These are phyloP conservation scores for Lepilemur septentrionalis DNA, from an alignment of 2,797 vertebrate genomes.

Conservation along the genomic window DNA sequence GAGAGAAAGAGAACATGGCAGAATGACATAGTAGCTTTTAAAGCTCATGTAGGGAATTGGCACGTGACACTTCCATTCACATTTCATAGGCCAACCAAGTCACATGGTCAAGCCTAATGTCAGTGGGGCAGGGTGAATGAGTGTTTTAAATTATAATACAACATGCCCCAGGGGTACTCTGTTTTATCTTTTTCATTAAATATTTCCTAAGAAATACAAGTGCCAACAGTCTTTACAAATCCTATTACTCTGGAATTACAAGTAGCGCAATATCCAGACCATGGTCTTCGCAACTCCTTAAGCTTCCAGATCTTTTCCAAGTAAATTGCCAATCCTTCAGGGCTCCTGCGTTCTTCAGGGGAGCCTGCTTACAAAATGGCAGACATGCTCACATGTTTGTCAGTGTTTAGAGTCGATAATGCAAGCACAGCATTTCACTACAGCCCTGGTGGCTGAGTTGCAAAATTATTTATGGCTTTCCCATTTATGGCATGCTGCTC, in stretches of 20 bases:
- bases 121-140: background rate
- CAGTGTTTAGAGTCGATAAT: slow-evolving; percentile 42
- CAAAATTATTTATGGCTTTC: slow-evolving; percentile 76
- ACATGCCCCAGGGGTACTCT: background rate
- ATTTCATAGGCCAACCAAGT: background rate
- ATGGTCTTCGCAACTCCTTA: background rate
- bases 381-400: background rate
- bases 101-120: background rate
- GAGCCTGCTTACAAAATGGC: slow-evolving; percentile 14
- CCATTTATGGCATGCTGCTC: slow-evolving; percentile 70
- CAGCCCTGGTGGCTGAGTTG: slow-evolving; percentile 41
- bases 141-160: background rate
- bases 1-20: background rate
- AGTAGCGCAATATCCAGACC: background rate
- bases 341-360: background rate
- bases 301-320: background rate
- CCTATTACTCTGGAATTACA: background rate
- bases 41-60: background rate
- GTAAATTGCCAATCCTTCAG: background rate
- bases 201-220: background rate
- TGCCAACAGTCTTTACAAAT: background rate
- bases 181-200: background rate
- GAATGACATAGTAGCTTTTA: background rate
- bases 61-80: background rate
- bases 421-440: slow-evolving; percentile 68